These are phyloP conservation scores for Ariolimax columbianus DNA, from an alignment of 2,888 invertebrate genomes.

Conservation along the genomic window DNA sequence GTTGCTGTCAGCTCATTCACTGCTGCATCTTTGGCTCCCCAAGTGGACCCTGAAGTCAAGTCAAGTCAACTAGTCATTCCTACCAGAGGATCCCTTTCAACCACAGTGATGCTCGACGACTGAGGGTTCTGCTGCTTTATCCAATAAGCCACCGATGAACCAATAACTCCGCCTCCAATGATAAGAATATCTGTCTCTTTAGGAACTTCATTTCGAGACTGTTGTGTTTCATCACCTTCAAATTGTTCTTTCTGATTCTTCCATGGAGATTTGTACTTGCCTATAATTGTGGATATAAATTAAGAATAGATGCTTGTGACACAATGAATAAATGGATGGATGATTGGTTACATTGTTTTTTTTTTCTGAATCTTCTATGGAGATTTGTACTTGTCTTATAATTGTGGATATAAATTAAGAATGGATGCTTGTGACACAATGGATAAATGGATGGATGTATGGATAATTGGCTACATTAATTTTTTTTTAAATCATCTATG, in stretches of 20 bases:
- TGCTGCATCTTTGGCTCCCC: too few species aligned
- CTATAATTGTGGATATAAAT: background rate
- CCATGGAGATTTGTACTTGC: constrained; percentile 59
- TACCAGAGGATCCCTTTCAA: constrained; percentile 90
- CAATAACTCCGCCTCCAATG: constrained; percentile 92
- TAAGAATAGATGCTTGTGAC: background rate
- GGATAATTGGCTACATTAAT: too few species aligned
- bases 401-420: too few species aligned
- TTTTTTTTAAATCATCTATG: constrained; percentile 62
- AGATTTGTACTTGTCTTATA: too few species aligned
- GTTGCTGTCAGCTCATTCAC: too few species aligned
- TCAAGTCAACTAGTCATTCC: too few species aligned
- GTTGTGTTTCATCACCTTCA: constrained; percentile 41
- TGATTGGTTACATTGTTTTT: too few species aligned
- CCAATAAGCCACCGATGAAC: constrained; percentile 94
- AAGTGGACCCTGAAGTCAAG: too few species aligned
- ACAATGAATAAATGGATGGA: background rate
- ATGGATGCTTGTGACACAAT: too few species aligned
- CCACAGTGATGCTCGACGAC: constrained; percentile 87
- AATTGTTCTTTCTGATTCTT: constrained; percentile 61
- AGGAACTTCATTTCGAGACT: constrained; percentile 60
- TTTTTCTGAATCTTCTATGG: too few species aligned
- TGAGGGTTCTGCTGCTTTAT: constrained; percentile 86
- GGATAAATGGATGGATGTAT: too few species aligned
- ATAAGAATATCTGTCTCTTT: constrained; percentile 86